Conservation (phyloP, 2,113 vertebrate genomes). For the Catharus fuscescens region DNA sequence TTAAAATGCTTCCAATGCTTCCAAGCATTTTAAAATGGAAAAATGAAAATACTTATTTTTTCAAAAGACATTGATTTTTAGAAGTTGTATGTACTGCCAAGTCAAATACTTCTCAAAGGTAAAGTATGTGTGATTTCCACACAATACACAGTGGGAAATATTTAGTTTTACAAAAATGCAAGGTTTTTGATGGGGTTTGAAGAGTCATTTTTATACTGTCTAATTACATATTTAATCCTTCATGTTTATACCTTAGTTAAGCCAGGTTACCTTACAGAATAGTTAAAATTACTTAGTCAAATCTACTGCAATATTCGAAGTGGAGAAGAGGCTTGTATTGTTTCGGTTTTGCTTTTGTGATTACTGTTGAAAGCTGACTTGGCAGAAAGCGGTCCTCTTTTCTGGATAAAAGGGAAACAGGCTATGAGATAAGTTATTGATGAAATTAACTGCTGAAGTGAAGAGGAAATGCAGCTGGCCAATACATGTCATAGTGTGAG, state of each 20-base stretch:
- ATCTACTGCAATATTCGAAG: background rate
- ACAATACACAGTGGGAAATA: background rate
- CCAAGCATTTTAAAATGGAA: background rate
- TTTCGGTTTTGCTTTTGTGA: slow-evolving; percentile 59
- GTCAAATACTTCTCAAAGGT: background rate
- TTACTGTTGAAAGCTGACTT: slow-evolving; percentile 69
- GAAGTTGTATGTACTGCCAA: background rate
- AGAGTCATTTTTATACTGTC: background rate
- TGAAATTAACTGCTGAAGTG: slow-evolving; percentile 77
- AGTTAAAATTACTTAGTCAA: background rate
- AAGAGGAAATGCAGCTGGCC: slow-evolving; percentile 75
- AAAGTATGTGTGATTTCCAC: rapidly evolving
- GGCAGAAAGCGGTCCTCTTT: slow-evolving; percentile 57
- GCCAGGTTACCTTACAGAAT: background rate
- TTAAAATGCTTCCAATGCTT: background rate
- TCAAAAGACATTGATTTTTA: background rate
- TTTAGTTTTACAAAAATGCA: background rate
- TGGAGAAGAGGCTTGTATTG: background rate
- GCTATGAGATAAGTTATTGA: slow-evolving; percentile 76
- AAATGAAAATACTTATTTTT: background rate
- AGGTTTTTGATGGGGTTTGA: background rate
- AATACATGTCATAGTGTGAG: slow-evolving; percentile 72
- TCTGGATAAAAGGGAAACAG: slow-evolving; percentile 66
- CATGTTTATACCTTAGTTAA: background rate
- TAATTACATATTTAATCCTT: background rate